These are phyloP conservation scores for Lophura swinhoii DNA, from an alignment of 2,797 vertebrate species.

Conservation along the genomic window DNA sequence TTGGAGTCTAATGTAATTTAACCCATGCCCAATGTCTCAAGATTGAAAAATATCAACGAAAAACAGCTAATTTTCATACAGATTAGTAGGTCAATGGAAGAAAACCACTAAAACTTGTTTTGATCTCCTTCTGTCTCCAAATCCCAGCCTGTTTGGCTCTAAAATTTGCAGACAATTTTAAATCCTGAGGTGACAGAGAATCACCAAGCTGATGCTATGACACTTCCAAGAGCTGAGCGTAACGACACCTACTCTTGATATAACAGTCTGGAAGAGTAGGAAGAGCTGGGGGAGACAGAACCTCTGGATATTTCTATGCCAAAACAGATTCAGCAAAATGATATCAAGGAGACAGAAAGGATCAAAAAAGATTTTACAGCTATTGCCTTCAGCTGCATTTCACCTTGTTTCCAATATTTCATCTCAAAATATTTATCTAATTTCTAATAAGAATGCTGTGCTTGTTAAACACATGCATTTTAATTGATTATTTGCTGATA, in stretches of 20 bases:
- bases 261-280: neutral
- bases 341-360: constrained; percentile 5
- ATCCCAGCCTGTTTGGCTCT: neutral
- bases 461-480: neutral
- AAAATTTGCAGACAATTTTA: neutral
- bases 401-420: constrained; percentile 26
- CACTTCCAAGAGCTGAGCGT: neutral
- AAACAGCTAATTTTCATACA: neutral
- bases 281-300: neutral
- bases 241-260: neutral
- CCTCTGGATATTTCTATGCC: neutral
- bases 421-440: neutral
- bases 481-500: constrained; percentile 6
- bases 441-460: neutral
- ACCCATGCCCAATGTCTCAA: neutral
- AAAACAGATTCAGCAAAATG: constrained; percentile 27
- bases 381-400: constrained; percentile 1
- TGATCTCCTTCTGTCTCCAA: neutral
- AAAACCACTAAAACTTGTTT: neutral
- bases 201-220: neutral
- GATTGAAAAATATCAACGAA: neutral
- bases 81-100: neutral
- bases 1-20: neutral
- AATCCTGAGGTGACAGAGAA: neutral
- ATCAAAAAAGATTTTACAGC: constrained; percentile 31